phyloP scores from a whole-genome alignment of 2,797 vertebrate species.

The Nannoperca australis region DNA sequence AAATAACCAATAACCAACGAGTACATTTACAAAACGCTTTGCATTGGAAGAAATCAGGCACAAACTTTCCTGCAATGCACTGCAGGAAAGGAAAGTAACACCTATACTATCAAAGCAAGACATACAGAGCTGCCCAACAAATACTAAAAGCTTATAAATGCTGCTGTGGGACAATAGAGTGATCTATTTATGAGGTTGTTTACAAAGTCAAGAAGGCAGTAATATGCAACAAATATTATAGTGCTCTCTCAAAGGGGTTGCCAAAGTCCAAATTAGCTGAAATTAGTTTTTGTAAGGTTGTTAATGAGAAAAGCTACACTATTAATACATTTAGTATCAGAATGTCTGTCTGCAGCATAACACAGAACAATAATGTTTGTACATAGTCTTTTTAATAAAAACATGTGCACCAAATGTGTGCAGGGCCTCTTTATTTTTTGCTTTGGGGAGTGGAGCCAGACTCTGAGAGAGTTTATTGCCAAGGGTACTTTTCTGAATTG shows the following conservation, averaged over 20 bases:
- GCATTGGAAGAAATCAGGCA: not conserved
- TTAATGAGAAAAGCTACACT: not conserved
- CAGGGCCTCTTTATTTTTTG: not conserved
- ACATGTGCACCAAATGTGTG: not conserved
- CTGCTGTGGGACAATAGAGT: not conserved
- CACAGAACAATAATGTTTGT: not conserved
- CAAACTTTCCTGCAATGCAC: not conserved
- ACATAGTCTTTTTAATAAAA: not conserved
- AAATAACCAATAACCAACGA: not conserved
- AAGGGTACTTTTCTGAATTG: not conserved
- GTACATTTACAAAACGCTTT: not conserved
- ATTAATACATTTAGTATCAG: not conserved
- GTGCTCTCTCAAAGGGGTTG: not conserved
- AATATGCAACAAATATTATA: not conserved
- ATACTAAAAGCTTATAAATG: not conserved
- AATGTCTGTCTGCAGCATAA: not conserved
- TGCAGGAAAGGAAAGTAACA: not conserved
- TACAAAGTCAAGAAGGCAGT: not conserved
- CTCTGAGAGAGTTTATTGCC: not conserved
- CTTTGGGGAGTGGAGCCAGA: not conserved
- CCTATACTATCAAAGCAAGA: not conserved
- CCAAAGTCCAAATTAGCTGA: not conserved
- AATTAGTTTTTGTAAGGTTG: not conserved
- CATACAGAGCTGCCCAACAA: not conserved
- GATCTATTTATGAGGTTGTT: not conserved